Evolutionary conservation across 2,113 vertebrate species (phyloP).

Genomic region (Toxotes chatareus): DNA sequence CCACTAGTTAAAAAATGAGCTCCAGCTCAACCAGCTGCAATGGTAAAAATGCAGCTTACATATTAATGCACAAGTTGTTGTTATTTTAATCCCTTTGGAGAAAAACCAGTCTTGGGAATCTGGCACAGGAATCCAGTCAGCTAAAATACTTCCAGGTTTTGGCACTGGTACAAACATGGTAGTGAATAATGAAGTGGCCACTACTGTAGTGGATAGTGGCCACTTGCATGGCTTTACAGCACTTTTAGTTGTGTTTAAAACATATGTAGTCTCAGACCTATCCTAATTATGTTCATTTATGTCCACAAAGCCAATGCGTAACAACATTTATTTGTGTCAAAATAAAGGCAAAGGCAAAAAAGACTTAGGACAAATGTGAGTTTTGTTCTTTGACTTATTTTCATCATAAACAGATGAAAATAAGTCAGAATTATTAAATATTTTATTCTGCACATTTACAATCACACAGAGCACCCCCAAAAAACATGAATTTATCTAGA

Average conservation of each 20-base stretch:
- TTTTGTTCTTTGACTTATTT: too few species aligned
- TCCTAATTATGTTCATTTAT: background rate
- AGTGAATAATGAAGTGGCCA: background rate
- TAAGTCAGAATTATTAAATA: constrained; percentile 13
- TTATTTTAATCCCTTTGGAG: constrained; percentile 1
- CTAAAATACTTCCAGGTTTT: background rate
- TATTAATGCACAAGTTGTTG: too few species aligned
- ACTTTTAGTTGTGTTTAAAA: background rate
- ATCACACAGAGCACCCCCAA: background rate
- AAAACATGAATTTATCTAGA: constrained; percentile 8
- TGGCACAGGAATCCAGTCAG: background rate
- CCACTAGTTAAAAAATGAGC: too few species aligned
- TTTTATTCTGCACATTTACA: constrained; percentile 61
- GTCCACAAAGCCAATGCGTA: background rate
- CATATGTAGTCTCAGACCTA: background rate
- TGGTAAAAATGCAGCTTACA: too few species aligned
- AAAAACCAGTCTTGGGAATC: background rate
- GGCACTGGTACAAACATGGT: background rate
- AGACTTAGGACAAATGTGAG: too few species aligned
- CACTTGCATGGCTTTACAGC: background rate
- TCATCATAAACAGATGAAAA: background rate
- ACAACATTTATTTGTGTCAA: too few species aligned
- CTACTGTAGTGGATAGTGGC: background rate
- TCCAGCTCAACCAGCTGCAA: too few species aligned
- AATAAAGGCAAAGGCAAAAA: too few species aligned